Evolutionary conservation across 2,888 invertebrate species (phyloP), one percentile per base, ranked within the genome.

Genomic region (Malacosoma neustria): DNA sequence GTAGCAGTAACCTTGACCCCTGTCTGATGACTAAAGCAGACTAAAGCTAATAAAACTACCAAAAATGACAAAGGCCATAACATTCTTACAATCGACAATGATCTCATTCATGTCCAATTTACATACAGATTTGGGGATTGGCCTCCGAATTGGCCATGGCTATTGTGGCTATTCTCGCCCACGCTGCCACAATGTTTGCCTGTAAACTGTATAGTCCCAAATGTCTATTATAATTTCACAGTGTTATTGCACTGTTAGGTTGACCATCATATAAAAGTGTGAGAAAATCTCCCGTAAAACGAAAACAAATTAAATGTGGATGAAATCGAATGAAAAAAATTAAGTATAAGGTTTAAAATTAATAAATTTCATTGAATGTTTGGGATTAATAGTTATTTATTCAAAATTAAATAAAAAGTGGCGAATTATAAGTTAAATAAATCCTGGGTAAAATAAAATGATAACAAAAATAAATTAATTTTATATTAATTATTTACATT

Each of bases 31-130:
- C 22, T 38, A 29, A 13, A 11, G 32, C 29, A 11, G 22, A 13
- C 38, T 31, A 38, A 38, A 14, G 22, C 32, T 29, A 13, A 34
- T 29, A 22, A 34, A 34, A 38, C 29, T 15, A 11, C 14, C 11
- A 32, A 38, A 34, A 36, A 12, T 38, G 32, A 34, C 31, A 14
- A 39, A 30, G 33, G 29, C 33, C 29, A 35, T 15, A 14, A 22
- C 12, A 22, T 9, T 12, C 29, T 30, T 30, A 39, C 36, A 31
- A 30, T 32, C 32, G 14, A 39, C 36, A 39, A 39, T 39, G 36
- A 79, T 74, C 68, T 77, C 77, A 76, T 69, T 64, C 54, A 44
- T 37, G 44, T 46, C 45, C 45, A 73, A 22, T 76, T 72, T 74
- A 63, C 73, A 76, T 74, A 64, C 60, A 49, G 42, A 61, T 75